Percentiles rank a stretch among this genome's conserved stretches.
phyloP scores from a whole-genome alignment of 1,140 invertebrate genomes.

The Campoletis sonorensis region DNA sequence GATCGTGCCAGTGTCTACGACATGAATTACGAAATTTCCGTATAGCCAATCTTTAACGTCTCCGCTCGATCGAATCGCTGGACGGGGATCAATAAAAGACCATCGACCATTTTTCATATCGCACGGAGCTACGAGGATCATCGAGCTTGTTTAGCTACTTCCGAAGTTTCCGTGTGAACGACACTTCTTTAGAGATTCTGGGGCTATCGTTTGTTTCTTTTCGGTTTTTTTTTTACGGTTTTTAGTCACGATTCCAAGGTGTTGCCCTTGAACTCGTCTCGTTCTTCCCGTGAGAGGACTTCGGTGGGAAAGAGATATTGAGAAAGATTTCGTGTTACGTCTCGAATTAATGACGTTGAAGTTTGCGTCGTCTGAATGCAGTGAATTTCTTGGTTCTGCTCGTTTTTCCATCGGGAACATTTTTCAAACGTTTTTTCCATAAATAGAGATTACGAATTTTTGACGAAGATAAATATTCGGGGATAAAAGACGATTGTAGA shows the following conservation, averaged over 20 bases:
- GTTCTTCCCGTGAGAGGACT: slow-evolving; percentile 15
- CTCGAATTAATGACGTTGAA: background rate
- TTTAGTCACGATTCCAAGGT: background rate
- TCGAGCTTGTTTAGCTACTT: slow-evolving; percentile 51
- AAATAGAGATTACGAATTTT: too few species aligned
- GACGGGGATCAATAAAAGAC: slow-evolving; percentile 45
- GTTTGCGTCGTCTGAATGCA: too few species aligned
- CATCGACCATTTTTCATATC: slow-evolving; percentile 44
- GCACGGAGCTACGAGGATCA: slow-evolving; percentile 50
- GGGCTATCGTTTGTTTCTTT: background rate
- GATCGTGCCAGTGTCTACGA: slow-evolving; percentile 94
- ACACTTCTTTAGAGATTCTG: background rate
- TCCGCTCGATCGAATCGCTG: slow-evolving; percentile 35
- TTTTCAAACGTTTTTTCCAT: too few species aligned
- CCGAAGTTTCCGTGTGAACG: slow-evolving; percentile 61
- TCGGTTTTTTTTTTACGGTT: background rate
- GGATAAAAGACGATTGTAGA: too few species aligned
- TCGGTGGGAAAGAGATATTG: background rate
- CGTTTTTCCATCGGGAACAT: too few species aligned
- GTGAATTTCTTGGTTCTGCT: too few species aligned
- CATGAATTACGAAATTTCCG: slow-evolving; percentile 97
- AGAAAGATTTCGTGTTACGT: slow-evolving; percentile 7
- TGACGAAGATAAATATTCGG: too few species aligned
- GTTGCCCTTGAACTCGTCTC: background rate
- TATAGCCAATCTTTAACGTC: slow-evolving; percentile 77